A percentile compares a stretch with the other conserved stretches of the same genome.
These are phyloP conservation scores for Zosterops pallidus DNA, from an alignment of 2,113 vertebrate species.

Conservation along the genomic window DNA sequence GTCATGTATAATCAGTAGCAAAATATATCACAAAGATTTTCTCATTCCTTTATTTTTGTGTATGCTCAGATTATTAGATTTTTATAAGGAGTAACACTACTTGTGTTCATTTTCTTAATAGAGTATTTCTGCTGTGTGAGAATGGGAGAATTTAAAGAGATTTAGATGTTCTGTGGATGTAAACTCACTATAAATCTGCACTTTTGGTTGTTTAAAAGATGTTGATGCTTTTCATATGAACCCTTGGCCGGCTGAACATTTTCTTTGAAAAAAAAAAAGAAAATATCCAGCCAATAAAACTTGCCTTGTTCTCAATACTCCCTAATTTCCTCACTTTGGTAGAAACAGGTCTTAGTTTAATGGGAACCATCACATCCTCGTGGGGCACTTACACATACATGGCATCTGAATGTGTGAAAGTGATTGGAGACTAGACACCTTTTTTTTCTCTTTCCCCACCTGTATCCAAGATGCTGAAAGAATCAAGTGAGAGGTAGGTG, in stretches of 20 bases:
- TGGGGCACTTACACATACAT: background rate
- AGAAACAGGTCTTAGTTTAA: background rate
- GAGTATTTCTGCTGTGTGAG: background rate
- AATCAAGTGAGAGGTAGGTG: background rate
- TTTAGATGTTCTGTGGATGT: background rate
- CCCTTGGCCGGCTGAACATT: background rate
- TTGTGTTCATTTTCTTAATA: background rate
- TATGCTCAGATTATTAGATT: background rate
- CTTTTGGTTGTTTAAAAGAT: background rate
- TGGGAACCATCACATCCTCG: background rate
- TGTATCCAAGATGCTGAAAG: accelerated
- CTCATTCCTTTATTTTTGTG: background rate
- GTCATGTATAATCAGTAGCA: background rate
- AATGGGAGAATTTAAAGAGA: background rate
- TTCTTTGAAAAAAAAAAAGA: background rate
- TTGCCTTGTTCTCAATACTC: background rate
- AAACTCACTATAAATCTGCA: background rate
- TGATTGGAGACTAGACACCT: background rate
- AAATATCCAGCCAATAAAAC: background rate
- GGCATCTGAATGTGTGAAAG: background rate
- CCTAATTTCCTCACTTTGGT: background rate
- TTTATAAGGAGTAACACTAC: background rate
- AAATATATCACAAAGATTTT: background rate
- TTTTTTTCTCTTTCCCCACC: accelerated
- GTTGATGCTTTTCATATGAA: background rate